Evolutionary conservation across 2,888 invertebrate genomes (phyloP).

Genomic region (Tenodera sinensis): DNA sequence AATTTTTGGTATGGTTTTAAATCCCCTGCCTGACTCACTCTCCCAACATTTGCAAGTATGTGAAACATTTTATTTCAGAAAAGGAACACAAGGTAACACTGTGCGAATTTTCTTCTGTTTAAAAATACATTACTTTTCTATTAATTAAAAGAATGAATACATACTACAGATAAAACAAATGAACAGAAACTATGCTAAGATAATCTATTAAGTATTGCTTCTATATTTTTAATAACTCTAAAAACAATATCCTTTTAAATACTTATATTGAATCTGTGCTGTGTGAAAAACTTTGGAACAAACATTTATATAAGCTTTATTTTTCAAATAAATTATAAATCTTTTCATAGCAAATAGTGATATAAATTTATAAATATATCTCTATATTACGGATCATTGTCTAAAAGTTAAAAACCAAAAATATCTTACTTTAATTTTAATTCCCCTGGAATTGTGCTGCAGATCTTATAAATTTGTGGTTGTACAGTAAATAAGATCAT

Average conservation of each 20-base stretch:
- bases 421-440: background rate
- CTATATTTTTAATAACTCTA: background rate
- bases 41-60: background rate
- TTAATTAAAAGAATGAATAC: background rate
- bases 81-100: background rate
- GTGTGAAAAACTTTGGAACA: background rate
- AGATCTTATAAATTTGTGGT: background rate
- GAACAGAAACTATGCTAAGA: too few relatives aligned
- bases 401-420: background rate
- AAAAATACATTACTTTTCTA: background rate
- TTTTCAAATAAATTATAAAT: background rate
- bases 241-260: background rate
- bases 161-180: background rate
- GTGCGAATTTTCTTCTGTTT: background rate
- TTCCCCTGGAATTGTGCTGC: background rate
- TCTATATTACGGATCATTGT: background rate
- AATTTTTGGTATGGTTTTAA: background rate
- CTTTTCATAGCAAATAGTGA: background rate
- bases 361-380: background rate
- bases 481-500: too few relatives aligned
- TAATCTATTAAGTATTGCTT: too few relatives aligned
- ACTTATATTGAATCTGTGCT: background rate
- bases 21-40: background rate
- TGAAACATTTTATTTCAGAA: background rate
- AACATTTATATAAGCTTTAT: background rate